Evolutionary conservation across 2,113 vertebrate species (phyloP), one percentile per base, ranked within the genome.

Genomic region (western clawed frog (Xenopus tropicalis)): DNA sequence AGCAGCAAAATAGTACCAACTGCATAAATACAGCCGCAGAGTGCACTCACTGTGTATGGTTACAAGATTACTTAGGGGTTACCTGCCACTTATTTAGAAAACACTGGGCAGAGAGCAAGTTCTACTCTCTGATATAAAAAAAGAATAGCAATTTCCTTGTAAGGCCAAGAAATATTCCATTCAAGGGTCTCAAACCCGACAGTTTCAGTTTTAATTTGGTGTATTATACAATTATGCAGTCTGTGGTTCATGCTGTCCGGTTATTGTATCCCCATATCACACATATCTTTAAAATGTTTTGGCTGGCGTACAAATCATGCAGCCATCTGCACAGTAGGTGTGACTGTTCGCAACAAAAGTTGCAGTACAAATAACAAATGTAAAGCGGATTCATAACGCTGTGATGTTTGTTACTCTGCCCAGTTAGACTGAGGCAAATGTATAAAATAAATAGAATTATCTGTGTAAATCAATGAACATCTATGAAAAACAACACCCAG

Each of bases 371-470:
- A 87, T 83, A 58, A 68, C 56, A 86, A 90, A 91, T 90, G 90
- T 93, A 89, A 90, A 93, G 86, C 88, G 85, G 19, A 88, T 91
- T 89, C 84, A 87, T 90, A 90, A 85, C 88, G 90, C 91, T 90
- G 85, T 89, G 90, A 89, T 91, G 89, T 94, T 93, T 91, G 91
- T 88, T 93, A 93, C 90, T 91, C 91, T 94, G 92, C 88, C 91
- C 84, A 82, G 88, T 88, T 91, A 87, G 85, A 88, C 93, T 94
- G 93, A 92, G 93, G 93, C 91, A 88, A 91, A 92, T 92, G 90
- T 88, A 93, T 95, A 88, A 91, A 89, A 98, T 94, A 97, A 97
- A 97, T 93, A 96, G 94, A 97, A 94, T 94, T 94, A 95, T 96
- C 92, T 93, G 94, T 90, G 92, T 93, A 93, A 98, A 93, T 93